These are phyloP conservation scores for Drosophila neoperkinsi DNA, from an alignment of 2,888 invertebrate species.

Conservation along the genomic window DNA sequence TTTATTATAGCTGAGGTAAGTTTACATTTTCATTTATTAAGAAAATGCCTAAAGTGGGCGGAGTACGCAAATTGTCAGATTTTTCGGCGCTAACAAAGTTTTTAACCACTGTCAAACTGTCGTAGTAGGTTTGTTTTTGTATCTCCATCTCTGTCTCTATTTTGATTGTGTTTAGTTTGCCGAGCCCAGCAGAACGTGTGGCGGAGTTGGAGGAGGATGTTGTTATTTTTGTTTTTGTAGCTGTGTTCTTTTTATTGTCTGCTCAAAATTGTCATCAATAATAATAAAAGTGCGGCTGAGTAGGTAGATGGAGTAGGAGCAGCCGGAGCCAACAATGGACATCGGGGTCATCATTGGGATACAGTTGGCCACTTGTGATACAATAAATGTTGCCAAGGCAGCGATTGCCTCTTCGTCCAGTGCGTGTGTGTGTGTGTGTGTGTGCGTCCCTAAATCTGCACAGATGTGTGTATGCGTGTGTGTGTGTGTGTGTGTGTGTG, in stretches of 20 bases:
- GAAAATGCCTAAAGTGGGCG: slow-evolving; percentile 71
- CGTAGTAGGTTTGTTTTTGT: neutral
- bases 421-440: neutral
- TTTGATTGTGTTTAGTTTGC: slow-evolving; percentile 53
- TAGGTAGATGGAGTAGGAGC: slow-evolving; percentile 4
- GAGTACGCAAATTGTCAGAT: slow-evolving; percentile 66
- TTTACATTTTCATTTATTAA: slow-evolving; percentile 61
- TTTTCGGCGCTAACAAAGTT: slow-evolving; percentile 36
- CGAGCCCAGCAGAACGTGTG: neutral
- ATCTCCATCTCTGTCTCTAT: neutral
- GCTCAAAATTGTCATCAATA: slow-evolving; percentile 82
- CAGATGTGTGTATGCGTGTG: neutral
- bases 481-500: neutral
- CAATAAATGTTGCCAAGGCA: slow-evolving; percentile 71
- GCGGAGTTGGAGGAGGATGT: slow-evolving; percentile 31
- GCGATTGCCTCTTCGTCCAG: slow-evolving; percentile 28
- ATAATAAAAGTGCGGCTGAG: slow-evolving; percentile 73
- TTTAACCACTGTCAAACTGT: slow-evolving; percentile 31
- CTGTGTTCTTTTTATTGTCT: slow-evolving; percentile 73
- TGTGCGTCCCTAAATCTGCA: slow-evolving; percentile 4
- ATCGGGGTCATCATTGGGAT: slow-evolving; percentile 47
- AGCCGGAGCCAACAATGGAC: slow-evolving; percentile 51
- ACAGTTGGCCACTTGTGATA: slow-evolving; percentile 71
- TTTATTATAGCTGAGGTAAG: slow-evolving; percentile 26
- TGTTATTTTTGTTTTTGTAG: slow-evolving; percentile 10